Evolutionary conservation across 2,888 invertebrate species (phyloP), one percentile per base, ranked within the genome.

Genomic region (Acleris emargana): DNA sequence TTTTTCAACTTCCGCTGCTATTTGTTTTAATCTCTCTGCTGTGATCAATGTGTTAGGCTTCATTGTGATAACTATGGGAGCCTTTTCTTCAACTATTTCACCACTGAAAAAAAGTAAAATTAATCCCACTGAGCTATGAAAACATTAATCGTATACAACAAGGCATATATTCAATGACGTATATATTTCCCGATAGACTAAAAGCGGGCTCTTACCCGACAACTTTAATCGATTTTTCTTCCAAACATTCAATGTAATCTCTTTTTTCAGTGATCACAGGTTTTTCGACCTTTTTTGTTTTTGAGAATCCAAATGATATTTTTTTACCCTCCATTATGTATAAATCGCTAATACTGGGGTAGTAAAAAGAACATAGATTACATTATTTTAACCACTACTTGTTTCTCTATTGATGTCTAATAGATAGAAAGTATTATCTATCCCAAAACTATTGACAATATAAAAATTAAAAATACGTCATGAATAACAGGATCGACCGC

Each of bases 281-380:
- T 74, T 89, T 90, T 25, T 88, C 89, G 45, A 79, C 78, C 75
- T 91, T 91, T 70, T 89, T 91, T 0, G 94, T 91, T 93, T 97
- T 97, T 75, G 93, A 94, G 87, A 97, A 97, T 55, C 96, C 95
- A 83, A 97, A 97, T 0, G 96, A 96, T 79, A 97, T 95, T 82
- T 97, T 97, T 72, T 96, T 96, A 59, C 89, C 84, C 72, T 95
- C 95, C 94, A 94, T 94, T 72, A 76, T 79, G 69, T 59, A 17
- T 3, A 38, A 20, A 11, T 42, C 17, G 25, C 18, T 11, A 57
- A 57, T 53, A 43, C 17, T 4, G 11, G 11, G 18, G 32, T 25
- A 28, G 49, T 17, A 25, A 5, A 45, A 53, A 11, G 38, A 3
- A 49, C 4, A 38, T 4, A 13, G 4, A 13, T 38, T 38, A 38